Base-by-base conservation (phyloP, 2,113 vertebrate genomes). In the Protobothrops flavoviridis region DNA sequence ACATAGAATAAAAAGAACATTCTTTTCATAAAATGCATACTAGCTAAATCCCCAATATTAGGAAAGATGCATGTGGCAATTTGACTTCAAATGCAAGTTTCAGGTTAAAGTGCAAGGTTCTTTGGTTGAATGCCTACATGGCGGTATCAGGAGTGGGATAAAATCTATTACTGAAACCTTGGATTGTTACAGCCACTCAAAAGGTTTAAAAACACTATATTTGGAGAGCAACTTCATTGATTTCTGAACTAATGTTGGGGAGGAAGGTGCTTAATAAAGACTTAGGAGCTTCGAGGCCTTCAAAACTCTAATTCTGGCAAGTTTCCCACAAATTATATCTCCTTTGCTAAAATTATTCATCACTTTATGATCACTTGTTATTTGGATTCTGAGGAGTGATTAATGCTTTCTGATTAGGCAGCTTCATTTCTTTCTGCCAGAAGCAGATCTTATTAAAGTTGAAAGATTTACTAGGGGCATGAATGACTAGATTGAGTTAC, bases 391-490 rank as follows among this genome's bases (percentile, higher is more conserved):
- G 88, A 21, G 86, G 55, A 59, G 69, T 94, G 57, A 94, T 53
- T 87, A 93, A 93, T 91, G 64, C 91, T 55, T 85, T 86, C 94
- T 93, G 89, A 87, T 85, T 93, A 90, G 7, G 11, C 21, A 74
- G 53, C 88, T 91, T 95, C 90, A 91, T 92, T 94, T 92, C 29
- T 94, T 88, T 94, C 69, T 95, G 26, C 52, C 88, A 61, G 11
- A 43, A 43, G 29, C 33, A 95, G 91, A 81, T 91, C 93, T 93
- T 86, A 92, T 95, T 88, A 52, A 94, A 93, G 33, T 9, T 87
- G 29, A 69, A 52, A 88, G 91, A n/a, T 4, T 74, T 90, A 64
- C 57, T 64, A 39, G 43, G 17, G 57, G 61, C 24, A 87, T 9
- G 64, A 26, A 12, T 11, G 1, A 57, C 20, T 33, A 13, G 21